Conservation (phyloP, 2,797 vertebrate species). For the Stomatorhinus walkeri region DNA sequence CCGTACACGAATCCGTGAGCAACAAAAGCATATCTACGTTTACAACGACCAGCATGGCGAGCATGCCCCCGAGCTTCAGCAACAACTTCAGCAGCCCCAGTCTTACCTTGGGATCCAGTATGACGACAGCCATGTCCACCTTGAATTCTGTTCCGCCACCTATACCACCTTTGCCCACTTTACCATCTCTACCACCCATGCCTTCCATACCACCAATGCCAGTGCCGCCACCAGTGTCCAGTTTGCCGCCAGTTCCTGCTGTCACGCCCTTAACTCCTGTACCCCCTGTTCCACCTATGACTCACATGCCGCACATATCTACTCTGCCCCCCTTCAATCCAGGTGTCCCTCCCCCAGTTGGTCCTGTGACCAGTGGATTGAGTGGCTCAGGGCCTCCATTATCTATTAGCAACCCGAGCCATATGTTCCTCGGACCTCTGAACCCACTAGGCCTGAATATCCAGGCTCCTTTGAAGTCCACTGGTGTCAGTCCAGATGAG, state of each 20-base stretch:
- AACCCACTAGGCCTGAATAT: constrained; percentile 76
- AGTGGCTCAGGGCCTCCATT: constrained; percentile 73
- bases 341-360: constrained; percentile 76
- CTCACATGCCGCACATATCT: constrained; percentile 79
- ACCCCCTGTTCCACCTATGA: constrained; percentile 82
- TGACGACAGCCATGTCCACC: constrained; percentile 78
- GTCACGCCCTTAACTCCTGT: constrained; percentile 79
- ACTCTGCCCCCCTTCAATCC: constrained; percentile 87
- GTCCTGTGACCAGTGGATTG: constrained; percentile 75
- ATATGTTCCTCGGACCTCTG: constrained; percentile 85
- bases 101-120: constrained; percentile 68
- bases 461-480: constrained; percentile 81
- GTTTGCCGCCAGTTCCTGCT: constrained; percentile 79
- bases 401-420: constrained; percentile 77
- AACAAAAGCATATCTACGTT: constrained; percentile 78
- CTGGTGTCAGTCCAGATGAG: constrained; percentile 79
- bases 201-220: constrained; percentile 82
- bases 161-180: constrained; percentile 80
- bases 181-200: constrained; percentile 80
- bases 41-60: constrained; percentile 73
- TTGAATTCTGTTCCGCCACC: constrained; percentile 86
- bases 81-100: constrained; percentile 77
- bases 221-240: constrained; percentile 82
- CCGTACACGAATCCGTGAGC: constrained; percentile 72
- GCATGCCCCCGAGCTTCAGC: constrained; percentile 76